Percentiles rank a stretch among this genome's conserved stretches.
These are phyloP conservation scores for Hydra vulgaris DNA, from an alignment of 30 jellyfish, hydroid and myxozoan species.

Conservation along the genomic window DNA sequence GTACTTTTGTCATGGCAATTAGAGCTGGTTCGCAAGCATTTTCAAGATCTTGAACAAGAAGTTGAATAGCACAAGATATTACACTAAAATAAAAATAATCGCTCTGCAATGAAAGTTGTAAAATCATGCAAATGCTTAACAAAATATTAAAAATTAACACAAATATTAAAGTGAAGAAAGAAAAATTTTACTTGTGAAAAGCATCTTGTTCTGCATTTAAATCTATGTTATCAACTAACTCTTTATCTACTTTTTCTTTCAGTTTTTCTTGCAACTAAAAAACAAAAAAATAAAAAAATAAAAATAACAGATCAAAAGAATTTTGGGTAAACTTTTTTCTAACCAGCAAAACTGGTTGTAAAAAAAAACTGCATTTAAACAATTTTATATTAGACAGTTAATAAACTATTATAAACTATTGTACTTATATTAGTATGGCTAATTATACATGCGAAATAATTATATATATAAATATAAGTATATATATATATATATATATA, in stretches of 20 bases:
- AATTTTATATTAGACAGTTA: too few species aligned
- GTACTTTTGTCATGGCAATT: slow-evolving; percentile 83
- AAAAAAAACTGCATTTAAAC: neutral
- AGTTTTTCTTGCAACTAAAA: slow-evolving; percentile 83
- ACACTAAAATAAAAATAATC: slow-evolving; percentile 37
- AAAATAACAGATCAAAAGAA: too few species aligned
- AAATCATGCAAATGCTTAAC: neutral
- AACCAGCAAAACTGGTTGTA: neutral
- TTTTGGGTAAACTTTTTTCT: too few species aligned
- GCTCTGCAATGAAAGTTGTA: neutral
- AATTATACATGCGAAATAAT: too few species aligned
- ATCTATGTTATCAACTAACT: slow-evolving; percentile 56
- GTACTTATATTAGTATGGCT: too few species aligned
- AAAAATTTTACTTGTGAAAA: slow-evolving; percentile 54
- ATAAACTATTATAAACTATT: too few species aligned
- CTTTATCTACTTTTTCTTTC: slow-evolving; percentile 76
- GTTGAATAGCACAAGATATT: slow-evolving; percentile 70
- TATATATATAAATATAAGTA: too few species aligned
- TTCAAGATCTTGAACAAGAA: slow-evolving; percentile 90
- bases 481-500: too few species aligned
- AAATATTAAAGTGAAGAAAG: neutral
- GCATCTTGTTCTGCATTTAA: slow-evolving; percentile 72
- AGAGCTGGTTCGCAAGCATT: slow-evolving; percentile 97
- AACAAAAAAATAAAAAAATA: neutral
- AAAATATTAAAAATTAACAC: neutral